Percentiles rank a stretch among this genome's conserved stretches.
Conservation (phyloP, 2,888 invertebrate species). For the Andrena chrysosceles region DNA sequence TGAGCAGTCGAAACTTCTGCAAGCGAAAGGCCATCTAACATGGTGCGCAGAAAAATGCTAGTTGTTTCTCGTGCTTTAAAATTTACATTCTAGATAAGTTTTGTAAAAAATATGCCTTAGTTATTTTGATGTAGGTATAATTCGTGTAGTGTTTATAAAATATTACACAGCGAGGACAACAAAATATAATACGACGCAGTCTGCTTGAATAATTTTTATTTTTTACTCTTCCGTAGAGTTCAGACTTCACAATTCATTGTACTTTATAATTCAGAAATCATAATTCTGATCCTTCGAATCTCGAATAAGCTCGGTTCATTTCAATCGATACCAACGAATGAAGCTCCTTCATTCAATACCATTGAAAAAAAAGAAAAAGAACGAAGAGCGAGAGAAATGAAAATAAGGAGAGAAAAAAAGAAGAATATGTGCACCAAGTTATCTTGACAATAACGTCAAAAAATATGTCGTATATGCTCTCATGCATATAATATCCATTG, state of each 20-base stretch:
- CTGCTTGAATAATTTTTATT: conserved; percentile 24
- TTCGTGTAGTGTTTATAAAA: conserved; percentile 73
- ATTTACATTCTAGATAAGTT: conserved; percentile 64
- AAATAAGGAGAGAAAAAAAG: conserved; percentile 9
- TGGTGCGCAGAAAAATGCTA: conserved; percentile 62
- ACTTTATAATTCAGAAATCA: conserved; percentile 39
- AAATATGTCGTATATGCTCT: conserved; percentile 50
- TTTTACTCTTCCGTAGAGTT: conserved; percentile 20
- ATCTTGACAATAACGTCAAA: conserved; percentile 47
- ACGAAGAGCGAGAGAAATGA: not conserved
- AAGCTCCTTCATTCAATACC: conserved; percentile 17
- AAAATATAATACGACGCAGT: conserved; percentile 73
- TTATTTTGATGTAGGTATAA: conserved; percentile 66
- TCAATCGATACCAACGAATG: conserved; percentile 42
- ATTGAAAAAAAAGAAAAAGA: conserved; percentile 2
- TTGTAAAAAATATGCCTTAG: conserved; percentile 76
- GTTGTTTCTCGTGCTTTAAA: conserved; percentile 58
- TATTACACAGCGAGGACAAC: conserved; percentile 76
- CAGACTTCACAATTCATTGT: conserved; percentile 36
- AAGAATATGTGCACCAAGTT: conserved; percentile 63
- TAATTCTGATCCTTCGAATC: conserved; percentile 39
- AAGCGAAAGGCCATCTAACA: conserved; percentile 70
- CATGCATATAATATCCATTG: conserved; percentile 22
- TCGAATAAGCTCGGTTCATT: conserved; percentile 60
- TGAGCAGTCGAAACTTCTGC: conserved; percentile 55